Evolutionary conservation across 2,888 invertebrate genomes (phyloP).

Genomic region (Rhagonycha fulva): DNA sequence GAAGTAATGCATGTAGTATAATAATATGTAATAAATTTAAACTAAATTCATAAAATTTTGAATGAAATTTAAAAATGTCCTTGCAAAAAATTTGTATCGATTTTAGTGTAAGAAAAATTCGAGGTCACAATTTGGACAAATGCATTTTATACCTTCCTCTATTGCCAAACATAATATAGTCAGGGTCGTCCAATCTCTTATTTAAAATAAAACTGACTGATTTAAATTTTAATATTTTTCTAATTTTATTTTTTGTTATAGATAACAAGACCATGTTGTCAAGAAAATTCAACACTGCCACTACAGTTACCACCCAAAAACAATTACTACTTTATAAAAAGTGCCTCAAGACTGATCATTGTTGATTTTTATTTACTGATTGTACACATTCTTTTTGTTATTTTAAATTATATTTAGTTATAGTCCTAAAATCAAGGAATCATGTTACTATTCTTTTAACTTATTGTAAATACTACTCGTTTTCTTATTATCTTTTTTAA

Average conservation of each 20-base stretch:
- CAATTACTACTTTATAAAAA: constrained; percentile 47
- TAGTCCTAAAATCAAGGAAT: constrained; percentile 43
- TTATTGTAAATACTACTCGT: constrained; percentile 24
- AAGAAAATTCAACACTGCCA: constrained; percentile 52
- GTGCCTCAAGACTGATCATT: constrained; percentile 56
- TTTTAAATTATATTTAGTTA: constrained; percentile 55
- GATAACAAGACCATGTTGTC: constrained; percentile 39
- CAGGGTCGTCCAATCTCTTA: constrained; percentile 40
- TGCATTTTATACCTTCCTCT: constrained; percentile 30
- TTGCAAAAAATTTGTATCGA: constrained; percentile 21
- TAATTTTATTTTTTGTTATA: constrained; percentile 44
- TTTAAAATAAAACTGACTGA: not conserved
- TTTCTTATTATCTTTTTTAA: constrained; percentile 10
- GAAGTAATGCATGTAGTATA: not conserved
- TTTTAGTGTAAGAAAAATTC: constrained; percentile 14
- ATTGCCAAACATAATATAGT: constrained; percentile 39
- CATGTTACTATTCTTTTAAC: constrained; percentile 21
- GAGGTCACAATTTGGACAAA: constrained; percentile 28
- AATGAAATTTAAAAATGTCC: constrained; percentile 20
- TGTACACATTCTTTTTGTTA: constrained; percentile 47
- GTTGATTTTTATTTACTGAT: constrained; percentile 52
- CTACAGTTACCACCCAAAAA: constrained; percentile 52
- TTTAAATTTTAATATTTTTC: not conserved
- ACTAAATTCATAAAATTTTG: not conserved
- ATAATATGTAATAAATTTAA: not conserved